phyloP scores from a whole-genome alignment of 2,797 vertebrate species.

The Oreochromis grahami region DNA sequence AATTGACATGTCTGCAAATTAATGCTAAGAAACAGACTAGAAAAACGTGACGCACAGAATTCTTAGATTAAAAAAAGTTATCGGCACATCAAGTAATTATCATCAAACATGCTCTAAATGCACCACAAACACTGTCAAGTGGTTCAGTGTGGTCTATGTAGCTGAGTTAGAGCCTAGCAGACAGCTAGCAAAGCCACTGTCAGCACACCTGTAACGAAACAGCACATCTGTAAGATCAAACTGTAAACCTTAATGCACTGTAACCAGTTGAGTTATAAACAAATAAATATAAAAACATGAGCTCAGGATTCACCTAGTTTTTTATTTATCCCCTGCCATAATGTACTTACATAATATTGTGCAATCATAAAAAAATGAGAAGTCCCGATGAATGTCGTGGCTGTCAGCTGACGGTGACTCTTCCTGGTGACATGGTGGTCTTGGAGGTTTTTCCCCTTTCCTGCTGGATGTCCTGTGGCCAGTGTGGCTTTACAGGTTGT shows the following conservation, averaged over 20 bases:
- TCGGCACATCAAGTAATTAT: not conserved
- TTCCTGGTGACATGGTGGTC: not conserved
- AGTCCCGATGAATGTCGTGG: not conserved
- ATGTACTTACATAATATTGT: not conserved
- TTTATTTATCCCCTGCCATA: not conserved
- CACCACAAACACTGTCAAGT: not conserved
- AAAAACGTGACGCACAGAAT: fast-evolving
- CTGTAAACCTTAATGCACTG: not conserved
- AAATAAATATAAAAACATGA: not conserved
- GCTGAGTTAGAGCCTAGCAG: not conserved
- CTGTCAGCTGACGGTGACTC: not conserved
- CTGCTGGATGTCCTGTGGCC: conserved; percentile 17
- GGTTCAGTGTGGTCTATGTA: not conserved
- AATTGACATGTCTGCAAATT: not conserved
- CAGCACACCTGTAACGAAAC: not conserved
- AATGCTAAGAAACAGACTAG: not conserved
- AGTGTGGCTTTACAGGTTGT: conserved; percentile 46
- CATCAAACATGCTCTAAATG: not conserved
- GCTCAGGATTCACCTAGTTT: not conserved
- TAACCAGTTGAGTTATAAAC: not conserved
- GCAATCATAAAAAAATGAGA: not conserved
- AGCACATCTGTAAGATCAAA: not conserved
- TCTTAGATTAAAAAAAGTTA: not conserved
- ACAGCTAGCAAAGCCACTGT: not conserved
- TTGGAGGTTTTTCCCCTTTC: conserved; percentile 7